A percentile compares a stretch with the other conserved stretches of the same genome.
phyloP scores from a whole-genome alignment of 2,113 vertebrate genomes.

The Hyaena hyaena region DNA sequence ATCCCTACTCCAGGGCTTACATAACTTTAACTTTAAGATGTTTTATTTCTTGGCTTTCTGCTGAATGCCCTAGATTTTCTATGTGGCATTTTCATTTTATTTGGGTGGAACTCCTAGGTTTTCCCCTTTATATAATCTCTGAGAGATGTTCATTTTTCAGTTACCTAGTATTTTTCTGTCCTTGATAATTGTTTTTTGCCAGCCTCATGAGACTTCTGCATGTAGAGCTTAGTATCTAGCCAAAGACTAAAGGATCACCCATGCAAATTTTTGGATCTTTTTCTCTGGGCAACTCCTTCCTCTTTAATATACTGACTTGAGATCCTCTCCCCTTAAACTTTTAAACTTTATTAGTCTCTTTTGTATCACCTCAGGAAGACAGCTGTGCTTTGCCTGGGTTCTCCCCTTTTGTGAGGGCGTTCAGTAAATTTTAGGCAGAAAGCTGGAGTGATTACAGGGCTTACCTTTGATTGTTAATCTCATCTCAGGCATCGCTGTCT shows the following conservation, averaged over 20 bases:
- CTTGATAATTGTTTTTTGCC: not conserved
- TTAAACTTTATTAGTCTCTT: not conserved
- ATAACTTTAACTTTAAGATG: not conserved
- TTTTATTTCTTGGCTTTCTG: not conserved
- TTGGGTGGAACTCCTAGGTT: not conserved
- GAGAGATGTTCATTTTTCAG: not conserved
- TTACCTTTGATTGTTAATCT: not conserved
- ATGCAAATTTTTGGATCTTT: not conserved
- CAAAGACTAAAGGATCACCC: not conserved
- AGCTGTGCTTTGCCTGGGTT: not conserved
- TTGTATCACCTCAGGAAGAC: not conserved
- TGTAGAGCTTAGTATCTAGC: not conserved
- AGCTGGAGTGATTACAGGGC: not conserved
- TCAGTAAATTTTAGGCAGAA: not conserved
- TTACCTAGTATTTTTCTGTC: not conserved
- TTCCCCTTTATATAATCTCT: not conserved
- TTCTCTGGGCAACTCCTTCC: not conserved
- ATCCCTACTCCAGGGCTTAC: not conserved
- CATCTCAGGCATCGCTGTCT: not conserved
- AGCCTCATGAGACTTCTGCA: not conserved
- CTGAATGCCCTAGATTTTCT: not conserved
- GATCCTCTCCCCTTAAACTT: not conserved
- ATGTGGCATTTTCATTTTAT: not conserved
- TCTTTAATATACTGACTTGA: not conserved
- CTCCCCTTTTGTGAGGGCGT: not conserved